These are phyloP conservation scores for Cavia aperea DNA, from an alignment of 2,113 vertebrate species.

Conservation along the genomic window DNA sequence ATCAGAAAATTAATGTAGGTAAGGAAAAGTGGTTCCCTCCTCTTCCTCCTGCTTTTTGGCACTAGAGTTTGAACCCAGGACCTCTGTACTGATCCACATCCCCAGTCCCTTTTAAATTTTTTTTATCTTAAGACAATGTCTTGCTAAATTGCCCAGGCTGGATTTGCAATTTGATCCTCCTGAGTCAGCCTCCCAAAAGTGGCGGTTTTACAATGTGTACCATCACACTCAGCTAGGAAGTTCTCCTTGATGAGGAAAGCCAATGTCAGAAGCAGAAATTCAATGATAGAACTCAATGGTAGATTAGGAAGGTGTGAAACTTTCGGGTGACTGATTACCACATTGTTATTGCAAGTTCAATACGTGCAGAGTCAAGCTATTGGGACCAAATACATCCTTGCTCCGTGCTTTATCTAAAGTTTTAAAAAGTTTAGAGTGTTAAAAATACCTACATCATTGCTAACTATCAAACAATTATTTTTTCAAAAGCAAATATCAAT, in stretches of 20 bases:
- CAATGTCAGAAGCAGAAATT: background rate
- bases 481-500: background rate
- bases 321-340: background rate
- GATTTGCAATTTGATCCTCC: background rate
- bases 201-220: background rate
- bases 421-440: conserved; percentile 13
- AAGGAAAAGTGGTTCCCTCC: background rate
- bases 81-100: background rate
- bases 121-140: background rate
- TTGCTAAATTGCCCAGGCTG: background rate
- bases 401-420: conserved; percentile 14
- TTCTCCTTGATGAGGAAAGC: background rate
- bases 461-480: background rate
- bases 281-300: background rate
- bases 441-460: background rate
- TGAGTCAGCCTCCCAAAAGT: background rate
- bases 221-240: background rate
- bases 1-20: background rate
- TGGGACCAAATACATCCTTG: background rate
- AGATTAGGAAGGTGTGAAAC: background rate
- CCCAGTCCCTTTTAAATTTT: background rate
- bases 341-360: background rate
- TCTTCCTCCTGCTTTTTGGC: background rate
- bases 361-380: background rate
- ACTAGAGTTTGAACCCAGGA: background rate